These are phyloP conservation scores for Cranoglanis bouderius DNA, from an alignment of 2,113 vertebrate species.

Conservation along the genomic window DNA sequence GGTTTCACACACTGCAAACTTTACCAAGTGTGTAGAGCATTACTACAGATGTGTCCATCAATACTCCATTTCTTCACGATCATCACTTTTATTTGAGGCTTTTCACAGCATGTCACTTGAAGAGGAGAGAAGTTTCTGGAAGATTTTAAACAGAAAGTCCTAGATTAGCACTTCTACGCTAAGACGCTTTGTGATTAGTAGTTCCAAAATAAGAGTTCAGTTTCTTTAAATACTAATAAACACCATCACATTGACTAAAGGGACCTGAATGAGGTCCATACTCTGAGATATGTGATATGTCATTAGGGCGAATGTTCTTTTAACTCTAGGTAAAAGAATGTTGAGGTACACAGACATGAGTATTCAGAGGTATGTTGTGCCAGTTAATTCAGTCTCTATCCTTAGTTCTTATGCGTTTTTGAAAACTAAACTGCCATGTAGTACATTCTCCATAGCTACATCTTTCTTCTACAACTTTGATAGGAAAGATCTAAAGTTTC, in stretches of 20 bases:
- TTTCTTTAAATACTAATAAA: not conserved
- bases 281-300: not conserved
- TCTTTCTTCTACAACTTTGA: not conserved
- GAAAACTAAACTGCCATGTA: not conserved
- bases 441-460: not conserved
- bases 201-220: not conserved
- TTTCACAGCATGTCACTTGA: not conserved
- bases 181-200: not conserved
- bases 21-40: not conserved
- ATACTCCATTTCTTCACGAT: not conserved
- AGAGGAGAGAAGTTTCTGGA: not conserved
- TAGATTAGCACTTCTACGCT: not conserved
- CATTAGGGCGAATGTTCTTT: constrained; percentile 12
- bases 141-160: not conserved
- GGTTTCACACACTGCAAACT: not conserved
- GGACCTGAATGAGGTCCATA: constrained; percentile 36
- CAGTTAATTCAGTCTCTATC: not conserved
- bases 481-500: not conserved
- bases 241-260: not conserved
- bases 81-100: not conserved
- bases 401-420: not conserved
- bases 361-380: not conserved
- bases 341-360: constrained; percentile 10
- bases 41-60: not conserved
- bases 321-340: not conserved